phyloP scores from a whole-genome alignment of 2,113 vertebrate species.

The Athene cunicularia region DNA sequence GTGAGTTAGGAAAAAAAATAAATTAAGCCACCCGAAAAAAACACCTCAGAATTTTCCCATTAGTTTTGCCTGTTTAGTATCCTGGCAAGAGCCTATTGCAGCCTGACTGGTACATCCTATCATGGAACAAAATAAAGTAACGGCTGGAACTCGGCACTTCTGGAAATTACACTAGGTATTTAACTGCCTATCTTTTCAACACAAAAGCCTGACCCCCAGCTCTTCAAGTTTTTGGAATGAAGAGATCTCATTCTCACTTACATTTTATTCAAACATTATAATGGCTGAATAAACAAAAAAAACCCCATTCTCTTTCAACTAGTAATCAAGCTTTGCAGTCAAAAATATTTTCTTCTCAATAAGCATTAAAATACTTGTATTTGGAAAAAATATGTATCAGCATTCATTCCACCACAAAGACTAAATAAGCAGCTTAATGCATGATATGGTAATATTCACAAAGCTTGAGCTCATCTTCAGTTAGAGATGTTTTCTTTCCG shows the following conservation, averaged over 20 bases:
- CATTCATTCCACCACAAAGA: not conserved
- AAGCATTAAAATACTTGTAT: not conserved
- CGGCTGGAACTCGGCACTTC: not conserved
- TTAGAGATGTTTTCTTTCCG: not conserved
- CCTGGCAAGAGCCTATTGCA: not conserved
- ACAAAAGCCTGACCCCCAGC: not conserved
- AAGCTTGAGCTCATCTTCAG: not conserved
- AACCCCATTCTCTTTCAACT: not conserved
- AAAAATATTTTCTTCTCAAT: conserved; percentile 13
- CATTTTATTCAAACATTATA: not conserved
- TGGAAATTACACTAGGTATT: not conserved
- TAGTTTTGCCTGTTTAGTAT: not conserved
- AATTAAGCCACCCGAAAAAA: too few relatives aligned
- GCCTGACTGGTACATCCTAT: not conserved
- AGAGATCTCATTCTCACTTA: not conserved
- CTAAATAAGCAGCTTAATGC: not conserved
- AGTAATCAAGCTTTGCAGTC: not conserved
- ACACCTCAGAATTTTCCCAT: not conserved
- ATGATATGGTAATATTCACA: not conserved
- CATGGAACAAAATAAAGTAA: not conserved
- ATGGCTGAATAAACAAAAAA: not conserved
- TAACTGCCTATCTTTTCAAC: not conserved
- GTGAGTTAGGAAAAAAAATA: not conserved
- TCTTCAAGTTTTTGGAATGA: not conserved
- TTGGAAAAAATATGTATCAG: not conserved